Conservation (phyloP, 2,113 vertebrate species). For the Coreoperca whiteheadi region DNA sequence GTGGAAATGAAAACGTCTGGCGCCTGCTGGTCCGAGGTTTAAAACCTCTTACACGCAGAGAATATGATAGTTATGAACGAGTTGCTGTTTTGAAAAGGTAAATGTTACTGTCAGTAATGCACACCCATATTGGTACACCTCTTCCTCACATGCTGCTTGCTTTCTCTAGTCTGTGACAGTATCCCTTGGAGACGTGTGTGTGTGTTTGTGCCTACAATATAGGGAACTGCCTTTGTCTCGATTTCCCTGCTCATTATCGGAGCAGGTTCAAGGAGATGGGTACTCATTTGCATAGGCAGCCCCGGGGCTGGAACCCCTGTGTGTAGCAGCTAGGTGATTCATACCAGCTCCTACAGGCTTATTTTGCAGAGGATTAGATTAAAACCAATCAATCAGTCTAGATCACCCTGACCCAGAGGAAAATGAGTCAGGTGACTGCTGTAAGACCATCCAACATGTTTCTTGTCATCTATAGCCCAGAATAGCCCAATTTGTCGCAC, state of each 20-base stretch:
- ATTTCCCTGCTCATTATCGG: constrained; percentile 75
- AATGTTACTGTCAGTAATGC: constrained; percentile 25
- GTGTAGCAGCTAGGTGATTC: constrained; percentile 76
- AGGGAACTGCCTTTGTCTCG: constrained; percentile 64
- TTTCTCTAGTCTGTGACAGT: constrained; percentile 35
- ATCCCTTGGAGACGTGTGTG: constrained; percentile 43
- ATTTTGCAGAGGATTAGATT: constrained; percentile 76
- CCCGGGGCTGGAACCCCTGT: constrained; percentile 56
- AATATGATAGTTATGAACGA: constrained; percentile 36
- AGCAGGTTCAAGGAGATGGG: constrained; percentile 77
- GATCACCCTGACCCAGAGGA: constrained; percentile 59
- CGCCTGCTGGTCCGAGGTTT: background rate
- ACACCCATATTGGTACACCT: constrained; percentile 8
- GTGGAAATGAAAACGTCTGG: constrained; percentile 8
- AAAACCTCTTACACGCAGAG: background rate
- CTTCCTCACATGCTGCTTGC: constrained; percentile 24
- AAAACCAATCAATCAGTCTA: constrained; percentile 77
- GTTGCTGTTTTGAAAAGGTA: constrained; percentile 33
- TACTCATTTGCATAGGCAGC: constrained; percentile 80
- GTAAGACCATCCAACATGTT: constrained; percentile 38
- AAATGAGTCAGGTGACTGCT: constrained; percentile 38
- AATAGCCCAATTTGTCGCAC: constrained; percentile 37
- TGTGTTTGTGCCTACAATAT: constrained; percentile 13
- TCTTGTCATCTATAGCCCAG: constrained; percentile 18
- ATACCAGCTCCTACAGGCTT: constrained; percentile 63